Evolutionary conservation across 1,140 invertebrate species (phyloP).

Genomic region (Macrosteles quadrilineatus): DNA sequence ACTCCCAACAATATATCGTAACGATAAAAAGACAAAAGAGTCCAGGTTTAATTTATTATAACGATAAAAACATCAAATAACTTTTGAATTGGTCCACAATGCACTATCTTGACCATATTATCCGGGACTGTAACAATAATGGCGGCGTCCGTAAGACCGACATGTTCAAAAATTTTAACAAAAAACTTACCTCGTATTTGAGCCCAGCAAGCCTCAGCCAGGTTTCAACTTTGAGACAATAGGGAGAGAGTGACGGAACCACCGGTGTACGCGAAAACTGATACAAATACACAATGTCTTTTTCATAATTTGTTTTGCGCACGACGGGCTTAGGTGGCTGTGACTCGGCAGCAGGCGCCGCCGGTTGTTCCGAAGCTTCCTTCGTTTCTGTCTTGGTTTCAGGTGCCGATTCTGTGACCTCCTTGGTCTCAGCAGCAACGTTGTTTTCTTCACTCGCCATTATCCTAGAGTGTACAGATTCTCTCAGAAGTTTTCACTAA

Average conservation of each 20-base stretch:
- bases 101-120: background rate
- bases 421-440: slow-evolving; percentile 39
- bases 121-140: slow-evolving; percentile 21
- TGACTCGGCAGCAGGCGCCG: slow-evolving; percentile 54
- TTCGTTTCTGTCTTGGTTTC: slow-evolving; percentile 52
- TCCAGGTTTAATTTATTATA: no score
- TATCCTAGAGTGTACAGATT: slow-evolving; percentile 30
- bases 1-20: no score
- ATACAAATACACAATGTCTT: slow-evolving; percentile 91
- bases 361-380: slow-evolving; percentile 53
- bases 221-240: slow-evolving; percentile 93
- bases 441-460: slow-evolving; percentile 38
- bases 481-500: slow-evolving; percentile 24
- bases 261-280: slow-evolving; percentile 88
- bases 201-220: slow-evolving; percentile 86
- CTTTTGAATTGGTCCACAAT: no score
- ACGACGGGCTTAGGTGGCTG: slow-evolving; percentile 72
- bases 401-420: slow-evolving; percentile 45
- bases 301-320: slow-evolving; percentile 86
- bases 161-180: slow-evolving; percentile 69
- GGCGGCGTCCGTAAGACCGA: slow-evolving; percentile 58
- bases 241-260: slow-evolving; percentile 84
- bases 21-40: no score
- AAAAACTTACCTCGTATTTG: slow-evolving; percentile 85
- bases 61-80: no score